These are phyloP conservation scores for Plusia festucae DNA, from an alignment of 2,888 invertebrate genomes.

Conservation along the genomic window DNA sequence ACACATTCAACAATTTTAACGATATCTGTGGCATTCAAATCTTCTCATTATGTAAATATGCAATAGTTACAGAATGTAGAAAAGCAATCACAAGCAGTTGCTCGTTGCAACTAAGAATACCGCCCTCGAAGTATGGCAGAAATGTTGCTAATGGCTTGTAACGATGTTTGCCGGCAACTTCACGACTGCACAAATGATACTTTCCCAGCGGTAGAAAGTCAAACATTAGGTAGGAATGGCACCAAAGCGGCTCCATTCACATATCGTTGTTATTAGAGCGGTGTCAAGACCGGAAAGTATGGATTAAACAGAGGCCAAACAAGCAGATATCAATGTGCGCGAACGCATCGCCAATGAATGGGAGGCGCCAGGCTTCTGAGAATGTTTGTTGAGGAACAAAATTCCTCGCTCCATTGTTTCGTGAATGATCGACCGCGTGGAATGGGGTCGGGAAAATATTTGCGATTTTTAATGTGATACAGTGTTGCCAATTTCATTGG, in stretches of 20 bases:
- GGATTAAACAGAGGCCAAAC: slow-evolving; percentile 79
- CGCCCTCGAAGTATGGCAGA: slow-evolving; percentile 71
- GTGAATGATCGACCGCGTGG: slow-evolving; percentile 62
- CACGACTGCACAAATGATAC: slow-evolving; percentile 78
- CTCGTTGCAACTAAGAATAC: slow-evolving; percentile 59
- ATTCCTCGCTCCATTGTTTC: slow-evolving; percentile 81
- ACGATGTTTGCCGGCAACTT: slow-evolving; percentile 73
- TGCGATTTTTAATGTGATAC: slow-evolving; percentile 49
- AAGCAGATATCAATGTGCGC: slow-evolving; percentile 72
- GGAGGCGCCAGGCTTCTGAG: slow-evolving; percentile 74
- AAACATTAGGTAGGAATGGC: slow-evolving; percentile 80
- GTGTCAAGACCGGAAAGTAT: slow-evolving; percentile 79
- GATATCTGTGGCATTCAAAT: slow-evolving; percentile 59
- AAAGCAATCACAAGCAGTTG: slow-evolving; percentile 60
- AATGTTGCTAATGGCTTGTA: slow-evolving; percentile 78
- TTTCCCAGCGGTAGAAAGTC: slow-evolving; percentile 86
- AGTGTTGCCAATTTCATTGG: slow-evolving; percentile 42
- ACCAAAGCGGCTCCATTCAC: slow-evolving; percentile 76
- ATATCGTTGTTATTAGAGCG: slow-evolving; percentile 80
- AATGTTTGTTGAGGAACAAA: slow-evolving; percentile 78
- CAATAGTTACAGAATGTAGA: slow-evolving; percentile 66
- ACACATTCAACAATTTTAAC: slow-evolving; percentile 48
- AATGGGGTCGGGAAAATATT: slow-evolving; percentile 61
- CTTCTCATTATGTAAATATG: slow-evolving; percentile 68
- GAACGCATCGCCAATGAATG: slow-evolving; percentile 74